Conservation (phyloP, 2,888 invertebrate species). For the Phoenoteleia sp. region DNA sequence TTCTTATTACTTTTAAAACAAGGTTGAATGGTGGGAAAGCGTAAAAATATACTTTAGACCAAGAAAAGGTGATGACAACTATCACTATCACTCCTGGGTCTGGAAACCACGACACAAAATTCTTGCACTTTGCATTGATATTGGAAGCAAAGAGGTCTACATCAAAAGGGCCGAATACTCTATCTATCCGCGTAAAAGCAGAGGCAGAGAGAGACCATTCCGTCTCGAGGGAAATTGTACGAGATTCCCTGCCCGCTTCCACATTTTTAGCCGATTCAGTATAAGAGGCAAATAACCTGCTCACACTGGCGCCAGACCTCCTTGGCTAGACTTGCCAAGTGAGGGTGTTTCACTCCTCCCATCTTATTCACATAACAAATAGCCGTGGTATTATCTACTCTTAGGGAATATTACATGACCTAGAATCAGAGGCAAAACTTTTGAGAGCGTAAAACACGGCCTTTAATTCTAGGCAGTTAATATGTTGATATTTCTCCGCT, state of each 20-base stretch:
- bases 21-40: slow-evolving; percentile 79
- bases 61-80: slow-evolving; percentile 38
- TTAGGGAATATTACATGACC: background rate
- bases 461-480: slow-evolving; percentile 43
- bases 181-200: background rate
- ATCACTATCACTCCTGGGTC: slow-evolving; percentile 25
- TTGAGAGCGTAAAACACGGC: background rate
- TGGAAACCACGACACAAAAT: slow-evolving; percentile 35
- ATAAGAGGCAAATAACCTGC: background rate
- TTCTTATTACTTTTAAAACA: slow-evolving; percentile 59
- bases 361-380: background rate
- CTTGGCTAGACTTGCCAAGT: background rate
- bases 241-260: background rate
- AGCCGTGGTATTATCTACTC: background rate
- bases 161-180: background rate
- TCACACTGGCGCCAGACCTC: background rate
- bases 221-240: background rate
- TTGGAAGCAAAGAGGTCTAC: slow-evolving; percentile 44
- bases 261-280: background rate
- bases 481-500: slow-evolving; percentile 44
- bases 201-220: background rate
- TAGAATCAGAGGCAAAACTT: slow-evolving; percentile 46
- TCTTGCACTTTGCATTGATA: slow-evolving; percentile 37
- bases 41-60: slow-evolving; percentile 54
- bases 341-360: background rate